Evolutionary conservation across 2,888 invertebrate species (phyloP).

Genomic region (Chamaedrilus cognettii): DNA sequence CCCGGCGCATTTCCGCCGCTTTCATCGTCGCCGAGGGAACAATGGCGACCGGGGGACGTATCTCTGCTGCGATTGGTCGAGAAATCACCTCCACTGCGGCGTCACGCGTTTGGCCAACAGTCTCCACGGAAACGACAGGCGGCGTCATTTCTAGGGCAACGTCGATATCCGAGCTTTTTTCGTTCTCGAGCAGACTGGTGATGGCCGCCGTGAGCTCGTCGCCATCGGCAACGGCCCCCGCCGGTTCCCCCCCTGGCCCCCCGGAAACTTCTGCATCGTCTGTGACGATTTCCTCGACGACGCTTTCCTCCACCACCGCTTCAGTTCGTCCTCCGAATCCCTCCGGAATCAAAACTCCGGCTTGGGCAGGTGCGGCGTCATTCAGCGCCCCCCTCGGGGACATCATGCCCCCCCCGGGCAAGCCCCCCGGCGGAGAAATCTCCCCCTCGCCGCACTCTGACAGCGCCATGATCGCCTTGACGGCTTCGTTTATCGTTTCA

Average conservation of each 20-base stretch:
- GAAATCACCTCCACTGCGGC: too few species aligned
- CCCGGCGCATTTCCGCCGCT: too few species aligned
- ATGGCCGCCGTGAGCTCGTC: neutral
- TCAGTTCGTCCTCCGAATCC: neutral
- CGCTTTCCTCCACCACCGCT: neutral
- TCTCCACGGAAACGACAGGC: too few species aligned
- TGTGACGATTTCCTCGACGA: neutral
- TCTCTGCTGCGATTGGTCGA: too few species aligned
- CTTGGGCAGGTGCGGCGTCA: neutral
- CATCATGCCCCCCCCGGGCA: neutral
- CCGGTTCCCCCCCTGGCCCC: neutral
- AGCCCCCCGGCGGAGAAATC: constrained; percentile 4
- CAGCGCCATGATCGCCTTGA: constrained; percentile 16
- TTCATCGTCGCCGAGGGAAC: too few species aligned
- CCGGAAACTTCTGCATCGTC: neutral
- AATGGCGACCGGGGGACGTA: too few species aligned
- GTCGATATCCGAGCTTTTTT: too few species aligned
- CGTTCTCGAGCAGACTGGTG: too few species aligned
- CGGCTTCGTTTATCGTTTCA: constrained; percentile 19
- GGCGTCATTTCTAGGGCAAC: too few species aligned
- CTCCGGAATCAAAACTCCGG: too few species aligned
- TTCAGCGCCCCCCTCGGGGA: neutral
- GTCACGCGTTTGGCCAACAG: too few species aligned
- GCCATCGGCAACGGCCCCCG: neutral
- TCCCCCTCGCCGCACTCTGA: neutral